Percentiles rank a stretch among this genome's conserved stretches.
phyloP scores from a whole-genome alignment of 2,888 invertebrate genomes.

The Antheraea yamamai region DNA sequence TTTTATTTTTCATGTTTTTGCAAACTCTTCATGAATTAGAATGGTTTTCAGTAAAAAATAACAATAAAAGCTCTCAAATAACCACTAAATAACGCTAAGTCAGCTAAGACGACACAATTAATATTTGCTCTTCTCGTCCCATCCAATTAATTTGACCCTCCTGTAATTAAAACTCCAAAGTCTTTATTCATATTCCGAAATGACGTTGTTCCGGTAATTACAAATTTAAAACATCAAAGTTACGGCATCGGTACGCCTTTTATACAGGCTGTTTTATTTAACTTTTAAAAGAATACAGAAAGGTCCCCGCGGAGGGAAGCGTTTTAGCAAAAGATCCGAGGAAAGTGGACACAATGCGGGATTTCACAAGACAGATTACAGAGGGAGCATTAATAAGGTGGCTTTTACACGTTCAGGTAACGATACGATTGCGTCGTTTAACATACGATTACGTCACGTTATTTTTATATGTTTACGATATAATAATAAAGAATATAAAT shows the following conservation, averaged over 20 bases:
- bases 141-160: background rate
- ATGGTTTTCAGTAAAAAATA: background rate
- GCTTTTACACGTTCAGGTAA: conserved; percentile 44
- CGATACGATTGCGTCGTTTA: conserved; percentile 25
- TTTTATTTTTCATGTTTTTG: background rate
- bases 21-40: background rate
- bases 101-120: conserved; percentile 13
- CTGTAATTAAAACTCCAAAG: conserved; percentile 11
- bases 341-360: conserved; percentile 75
- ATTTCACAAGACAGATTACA: conserved; percentile 79
- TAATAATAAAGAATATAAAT: background rate
- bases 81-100: background rate
- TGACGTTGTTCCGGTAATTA: conserved; percentile 16
- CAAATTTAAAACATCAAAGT: conserved; percentile 21
- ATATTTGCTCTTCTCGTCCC: conserved; percentile 4
- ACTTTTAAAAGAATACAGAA: conserved; percentile 35
- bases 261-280: conserved; percentile 30
- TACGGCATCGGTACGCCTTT: conserved; percentile 12
- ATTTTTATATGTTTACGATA: background rate
- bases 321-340: conserved; percentile 56
- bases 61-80: background rate
- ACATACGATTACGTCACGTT: conserved; percentile 1
- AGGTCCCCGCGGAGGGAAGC: conserved; percentile 27
- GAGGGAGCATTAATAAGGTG: conserved; percentile 69
- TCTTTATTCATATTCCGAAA: conserved; percentile 11